A percentile compares a stretch with the other conserved stretches of the same genome.
These are phyloP conservation scores for Condylura cristata DNA, from an alignment of 2,113 vertebrate genomes.

Conservation along the genomic window DNA sequence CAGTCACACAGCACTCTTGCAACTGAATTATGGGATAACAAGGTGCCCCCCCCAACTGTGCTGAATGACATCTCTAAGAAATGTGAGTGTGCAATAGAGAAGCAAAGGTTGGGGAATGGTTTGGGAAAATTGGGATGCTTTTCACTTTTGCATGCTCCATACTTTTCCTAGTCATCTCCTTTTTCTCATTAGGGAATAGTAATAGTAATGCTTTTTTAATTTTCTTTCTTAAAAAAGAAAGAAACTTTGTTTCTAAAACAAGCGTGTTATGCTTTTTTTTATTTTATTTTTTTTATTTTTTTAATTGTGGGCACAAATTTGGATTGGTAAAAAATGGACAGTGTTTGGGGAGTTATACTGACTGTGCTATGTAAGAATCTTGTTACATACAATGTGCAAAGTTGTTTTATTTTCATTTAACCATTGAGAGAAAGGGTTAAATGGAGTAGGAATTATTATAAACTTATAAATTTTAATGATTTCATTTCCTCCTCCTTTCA, in stretches of 20 bases:
- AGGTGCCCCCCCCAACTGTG: conserved; percentile 89
- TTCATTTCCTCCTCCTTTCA: conserved; percentile 77
- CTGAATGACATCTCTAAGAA: conserved; percentile 95
- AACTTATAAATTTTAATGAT: not conserved
- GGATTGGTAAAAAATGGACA: not conserved
- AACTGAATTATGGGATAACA: conserved; percentile 96
- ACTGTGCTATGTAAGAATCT: not conserved
- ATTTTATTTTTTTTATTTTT: no score
- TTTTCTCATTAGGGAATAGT: not conserved
- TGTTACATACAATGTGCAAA: not conserved
- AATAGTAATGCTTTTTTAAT: not conserved
- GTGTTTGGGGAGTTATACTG: not conserved
- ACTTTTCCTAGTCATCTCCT: not conserved
- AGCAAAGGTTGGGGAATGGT: not conserved
- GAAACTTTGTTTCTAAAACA: conserved; percentile 23
- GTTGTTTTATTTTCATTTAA: not conserved
- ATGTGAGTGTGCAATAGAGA: conserved; percentile 86
- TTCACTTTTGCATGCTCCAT: not conserved
- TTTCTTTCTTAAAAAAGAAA: conserved; percentile 5
- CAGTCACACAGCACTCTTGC: conserved; percentile 90
- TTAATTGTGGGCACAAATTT: not conserved
- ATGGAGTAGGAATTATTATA: not conserved
- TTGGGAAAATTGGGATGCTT: not conserved
- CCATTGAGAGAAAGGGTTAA: not conserved
- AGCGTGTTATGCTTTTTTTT: not conserved